Evolutionary conservation across 2,888 invertebrate species (phyloP).

Genomic region (Muschampia plurimacula): DNA sequence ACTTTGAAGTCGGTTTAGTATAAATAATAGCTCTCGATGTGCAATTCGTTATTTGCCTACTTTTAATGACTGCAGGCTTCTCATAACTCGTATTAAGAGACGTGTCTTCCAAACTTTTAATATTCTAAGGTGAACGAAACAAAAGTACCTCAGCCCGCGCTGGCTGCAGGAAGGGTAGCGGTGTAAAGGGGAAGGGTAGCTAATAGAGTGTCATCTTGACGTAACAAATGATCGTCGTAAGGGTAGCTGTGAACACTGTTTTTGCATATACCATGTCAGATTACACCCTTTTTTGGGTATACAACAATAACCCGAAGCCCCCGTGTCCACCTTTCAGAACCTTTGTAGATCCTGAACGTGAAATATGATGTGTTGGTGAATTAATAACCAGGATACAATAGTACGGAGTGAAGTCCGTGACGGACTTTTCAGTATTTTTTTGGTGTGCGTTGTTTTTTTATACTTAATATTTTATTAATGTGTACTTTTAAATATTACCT

Average conservation of each 20-base stretch:
- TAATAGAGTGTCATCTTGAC: conserved; percentile 84
- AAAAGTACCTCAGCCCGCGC: no score
- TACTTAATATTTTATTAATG: no score
- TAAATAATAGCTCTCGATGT: no score
- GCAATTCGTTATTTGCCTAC: no score
- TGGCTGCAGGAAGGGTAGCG: no score
- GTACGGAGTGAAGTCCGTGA: conserved; percentile 20
- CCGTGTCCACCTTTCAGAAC: conserved; percentile 47
- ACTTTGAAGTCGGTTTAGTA: no score
- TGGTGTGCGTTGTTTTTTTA: no score
- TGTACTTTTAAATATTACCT: no score
- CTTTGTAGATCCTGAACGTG: conserved; percentile 47
- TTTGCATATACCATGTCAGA: conserved; percentile 67
- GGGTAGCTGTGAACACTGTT: conserved; percentile 61
- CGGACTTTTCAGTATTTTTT: not conserved
- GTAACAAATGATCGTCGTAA: conserved; percentile 76
- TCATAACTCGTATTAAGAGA: no score
- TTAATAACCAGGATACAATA: conserved; percentile 43
- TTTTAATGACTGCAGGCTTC: no score
- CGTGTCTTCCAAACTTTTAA: no score
- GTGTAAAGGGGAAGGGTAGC: conserved; percentile 32
- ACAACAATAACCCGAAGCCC: conserved; percentile 48
- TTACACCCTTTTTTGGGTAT: conserved; percentile 60
- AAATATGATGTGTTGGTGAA: conserved; percentile 50
- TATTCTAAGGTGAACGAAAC: no score